phyloP scores from a whole-genome alignment of 2,888 invertebrate genomes.

The Uloborus plumipes region DNA sequence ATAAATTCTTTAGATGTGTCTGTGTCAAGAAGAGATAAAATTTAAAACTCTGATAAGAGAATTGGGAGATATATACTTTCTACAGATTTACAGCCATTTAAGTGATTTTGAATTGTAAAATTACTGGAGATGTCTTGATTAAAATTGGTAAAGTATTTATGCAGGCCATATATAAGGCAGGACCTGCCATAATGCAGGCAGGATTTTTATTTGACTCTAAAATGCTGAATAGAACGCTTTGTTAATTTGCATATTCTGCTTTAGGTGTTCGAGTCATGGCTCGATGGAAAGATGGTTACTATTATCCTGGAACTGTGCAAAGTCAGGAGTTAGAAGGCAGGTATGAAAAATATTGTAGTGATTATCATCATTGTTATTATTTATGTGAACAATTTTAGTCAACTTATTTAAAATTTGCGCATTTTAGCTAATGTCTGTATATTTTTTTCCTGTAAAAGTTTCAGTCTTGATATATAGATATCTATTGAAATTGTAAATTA shows the following conservation, averaged over 20 bases:
- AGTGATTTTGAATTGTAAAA: too few relatives aligned
- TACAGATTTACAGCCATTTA: too few relatives aligned
- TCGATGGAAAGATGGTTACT: constrained; percentile 67
- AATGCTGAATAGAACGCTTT: background rate
- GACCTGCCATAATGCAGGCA: too few relatives aligned
- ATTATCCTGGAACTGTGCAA: constrained; percentile 65
- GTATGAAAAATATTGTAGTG: constrained; percentile 16
- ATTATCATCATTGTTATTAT: too few relatives aligned
- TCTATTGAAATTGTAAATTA: too few relatives aligned
- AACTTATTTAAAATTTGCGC: background rate
- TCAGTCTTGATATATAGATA: too few relatives aligned
- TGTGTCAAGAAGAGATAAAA: too few relatives aligned
- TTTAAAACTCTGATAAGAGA: too few relatives aligned
- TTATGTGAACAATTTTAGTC: background rate
- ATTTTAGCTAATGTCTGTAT: background rate
- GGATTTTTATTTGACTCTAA: background rate
- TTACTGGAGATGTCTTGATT: background rate
- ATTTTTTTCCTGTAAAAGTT: background rate
- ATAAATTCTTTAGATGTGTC: too few relatives aligned
- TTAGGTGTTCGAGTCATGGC: constrained; percentile 65
- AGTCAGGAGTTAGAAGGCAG: constrained; percentile 45
- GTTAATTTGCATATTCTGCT: background rate
- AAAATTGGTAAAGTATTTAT: background rate
- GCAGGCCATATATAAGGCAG: too few relatives aligned
- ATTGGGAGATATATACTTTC: too few relatives aligned